A percentile compares a stretch with the other conserved stretches of the same genome.
Evolutionary conservation across 1,140 invertebrate genomes (phyloP).

Genomic region (Chionoecetes opilio): DNA sequence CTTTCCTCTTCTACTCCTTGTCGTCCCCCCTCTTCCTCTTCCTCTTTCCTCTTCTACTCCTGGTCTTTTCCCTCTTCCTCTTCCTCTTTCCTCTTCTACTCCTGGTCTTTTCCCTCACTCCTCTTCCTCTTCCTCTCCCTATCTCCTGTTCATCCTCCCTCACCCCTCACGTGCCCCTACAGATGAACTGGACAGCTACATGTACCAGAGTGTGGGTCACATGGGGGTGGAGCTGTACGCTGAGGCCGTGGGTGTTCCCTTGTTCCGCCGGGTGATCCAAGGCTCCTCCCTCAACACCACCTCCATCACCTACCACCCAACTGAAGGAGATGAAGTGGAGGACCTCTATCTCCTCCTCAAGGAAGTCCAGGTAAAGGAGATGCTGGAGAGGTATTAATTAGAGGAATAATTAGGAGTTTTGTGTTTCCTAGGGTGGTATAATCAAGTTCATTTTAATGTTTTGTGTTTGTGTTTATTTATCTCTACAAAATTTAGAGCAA

Average conservation of each 20-base stretch:
- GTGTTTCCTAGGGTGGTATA: too few species aligned
- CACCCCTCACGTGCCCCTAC: not conserved
- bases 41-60: not conserved
- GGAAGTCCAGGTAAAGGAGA: constrained; percentile 89
- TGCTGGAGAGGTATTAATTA: too few species aligned
- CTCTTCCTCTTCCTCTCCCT: too few species aligned
- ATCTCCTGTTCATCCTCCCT: too few species aligned
- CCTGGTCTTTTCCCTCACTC: too few species aligned
- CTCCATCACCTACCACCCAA: constrained; percentile 92
- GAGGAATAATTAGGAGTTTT: too few species aligned
- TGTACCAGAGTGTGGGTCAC: constrained; percentile 99
- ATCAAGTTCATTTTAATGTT: too few species aligned
- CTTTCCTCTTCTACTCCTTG: not conserved
- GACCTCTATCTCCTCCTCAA: constrained; percentile 95
- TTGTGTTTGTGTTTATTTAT: too few species aligned
- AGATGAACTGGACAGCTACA: constrained; percentile 99
- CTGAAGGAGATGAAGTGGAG: constrained; percentile 98
- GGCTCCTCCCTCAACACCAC: constrained; percentile 89
- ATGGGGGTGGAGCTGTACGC: constrained; percentile 96
- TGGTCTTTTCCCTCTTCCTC: not conserved
- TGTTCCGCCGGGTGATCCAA: constrained; percentile 92
- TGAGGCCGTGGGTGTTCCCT: constrained; percentile 95
- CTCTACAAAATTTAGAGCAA: too few species aligned
- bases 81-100: not conserved
- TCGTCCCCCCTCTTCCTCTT: not conserved